A percentile compares a stretch with the other conserved stretches of the same genome.
phyloP scores from a whole-genome alignment of 2,797 vertebrate genomes.

The Chloroceryle amazona region DNA sequence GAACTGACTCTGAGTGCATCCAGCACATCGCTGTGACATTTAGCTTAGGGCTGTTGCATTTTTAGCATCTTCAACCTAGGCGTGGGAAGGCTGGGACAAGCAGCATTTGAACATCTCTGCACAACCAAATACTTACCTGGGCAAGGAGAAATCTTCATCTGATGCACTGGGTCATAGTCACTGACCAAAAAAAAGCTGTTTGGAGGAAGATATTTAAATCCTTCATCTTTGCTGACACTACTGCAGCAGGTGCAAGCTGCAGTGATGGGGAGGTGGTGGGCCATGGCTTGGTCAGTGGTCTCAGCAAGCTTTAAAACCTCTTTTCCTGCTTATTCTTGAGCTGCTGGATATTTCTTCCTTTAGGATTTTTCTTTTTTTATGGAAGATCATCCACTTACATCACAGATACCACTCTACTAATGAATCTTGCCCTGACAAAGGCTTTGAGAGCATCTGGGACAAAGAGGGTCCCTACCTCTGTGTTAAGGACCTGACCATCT shows the following conservation, averaged over 20 bases:
- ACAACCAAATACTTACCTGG: neutral
- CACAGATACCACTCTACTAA: too few species aligned
- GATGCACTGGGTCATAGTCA: neutral
- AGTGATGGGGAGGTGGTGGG: too few species aligned
- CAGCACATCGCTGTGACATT: neutral
- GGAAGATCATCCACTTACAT: neutral
- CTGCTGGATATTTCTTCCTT: neutral
- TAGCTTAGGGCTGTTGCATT: neutral
- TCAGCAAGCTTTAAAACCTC: neutral
- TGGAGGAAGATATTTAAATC: neutral
- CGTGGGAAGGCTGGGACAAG: neutral
- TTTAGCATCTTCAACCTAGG: rapidly evolving
- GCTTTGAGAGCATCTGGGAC: neutral
- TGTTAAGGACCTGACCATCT: neutral
- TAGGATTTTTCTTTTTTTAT: neutral
- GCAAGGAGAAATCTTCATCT: neutral
- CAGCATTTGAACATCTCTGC: neutral
- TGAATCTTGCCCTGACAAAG: neutral
- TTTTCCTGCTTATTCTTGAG: neutral
- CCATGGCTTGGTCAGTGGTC: neutral
- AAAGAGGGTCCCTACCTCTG: neutral
- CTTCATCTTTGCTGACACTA: too few species aligned
- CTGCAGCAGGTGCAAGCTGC: neutral
- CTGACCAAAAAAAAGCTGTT: too few species aligned
- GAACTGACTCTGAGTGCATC: neutral